Conservation (phyloP, 2,113 vertebrate species). For the Anolis carolinensis region DNA sequence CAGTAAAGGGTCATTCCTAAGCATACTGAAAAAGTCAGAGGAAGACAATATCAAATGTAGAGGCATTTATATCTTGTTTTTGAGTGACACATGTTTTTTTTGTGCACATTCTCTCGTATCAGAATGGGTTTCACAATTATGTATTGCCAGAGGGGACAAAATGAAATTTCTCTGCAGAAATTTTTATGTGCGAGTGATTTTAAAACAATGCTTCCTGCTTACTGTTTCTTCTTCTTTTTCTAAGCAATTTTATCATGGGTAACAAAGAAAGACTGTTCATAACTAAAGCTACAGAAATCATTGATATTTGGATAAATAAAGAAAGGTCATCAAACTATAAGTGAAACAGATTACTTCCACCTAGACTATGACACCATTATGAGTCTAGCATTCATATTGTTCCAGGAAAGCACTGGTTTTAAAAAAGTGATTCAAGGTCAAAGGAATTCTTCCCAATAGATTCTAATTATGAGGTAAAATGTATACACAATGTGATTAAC, state of each 20-base stretch:
- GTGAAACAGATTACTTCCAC: background rate
- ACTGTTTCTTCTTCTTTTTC: background rate
- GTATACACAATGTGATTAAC: no score
- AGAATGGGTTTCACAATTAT: constrained; percentile 50
- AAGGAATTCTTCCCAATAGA: no score
- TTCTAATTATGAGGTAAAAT: no score
- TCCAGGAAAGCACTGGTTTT: background rate
- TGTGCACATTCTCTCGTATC: constrained; percentile 63
- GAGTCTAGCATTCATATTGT: background rate
- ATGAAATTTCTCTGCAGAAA: background rate
- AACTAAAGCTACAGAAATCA: background rate
- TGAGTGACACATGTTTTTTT: constrained; percentile 57
- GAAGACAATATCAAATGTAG: constrained; percentile 48
- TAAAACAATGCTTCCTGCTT: background rate
- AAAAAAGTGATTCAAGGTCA: background rate
- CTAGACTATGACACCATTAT: background rate
- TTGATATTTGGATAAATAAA: background rate
- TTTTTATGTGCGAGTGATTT: constrained; percentile 36
- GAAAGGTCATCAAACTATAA: background rate
- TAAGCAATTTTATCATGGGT: background rate
- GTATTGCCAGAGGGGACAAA: constrained; percentile 34
- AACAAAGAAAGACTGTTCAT: background rate
- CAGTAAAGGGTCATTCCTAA: background rate
- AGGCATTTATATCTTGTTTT: constrained; percentile 55
- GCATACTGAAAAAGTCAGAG: constrained; percentile 48